Conservation (phyloP, 2,797 vertebrate genomes). For the Crenichthys baileyi region DNA sequence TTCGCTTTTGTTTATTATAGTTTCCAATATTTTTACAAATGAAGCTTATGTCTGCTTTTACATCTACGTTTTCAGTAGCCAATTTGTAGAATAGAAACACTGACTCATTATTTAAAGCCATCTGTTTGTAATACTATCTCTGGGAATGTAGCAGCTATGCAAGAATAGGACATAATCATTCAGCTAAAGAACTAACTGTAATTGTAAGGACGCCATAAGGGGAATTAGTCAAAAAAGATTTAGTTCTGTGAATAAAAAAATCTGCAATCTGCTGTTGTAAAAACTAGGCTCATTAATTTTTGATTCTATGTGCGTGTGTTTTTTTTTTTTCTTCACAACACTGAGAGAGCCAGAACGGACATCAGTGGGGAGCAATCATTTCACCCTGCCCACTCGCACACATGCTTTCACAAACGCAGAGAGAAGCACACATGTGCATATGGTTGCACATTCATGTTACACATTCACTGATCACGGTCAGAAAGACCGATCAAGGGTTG, state of each 20-base stretch:
- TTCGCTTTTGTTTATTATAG: slow-evolving; percentile 2
- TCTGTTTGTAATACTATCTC: slow-evolving; percentile 23
- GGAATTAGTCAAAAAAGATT: slow-evolving; percentile 49
- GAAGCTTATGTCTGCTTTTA: slow-evolving; percentile 28
- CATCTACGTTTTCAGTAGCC: slow-evolving; percentile 16
- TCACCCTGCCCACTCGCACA: slow-evolving; percentile 43
- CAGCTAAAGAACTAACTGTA: slow-evolving; percentile 52
- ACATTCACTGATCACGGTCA: slow-evolving; percentile 21
- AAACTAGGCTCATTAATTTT: slow-evolving; percentile 39
- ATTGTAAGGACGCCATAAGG: slow-evolving; percentile 57
- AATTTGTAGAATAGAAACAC: slow-evolving; percentile 28
- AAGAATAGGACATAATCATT: slow-evolving; percentile 36
- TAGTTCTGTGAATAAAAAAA: slow-evolving; percentile 46
- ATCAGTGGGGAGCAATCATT: slow-evolving; percentile 59
- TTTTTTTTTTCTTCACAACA: slow-evolving; percentile 17
- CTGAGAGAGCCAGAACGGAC: slow-evolving; percentile 63
- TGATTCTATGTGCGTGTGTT: background rate
- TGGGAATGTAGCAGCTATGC: slow-evolving; percentile 40
- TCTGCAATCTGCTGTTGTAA: slow-evolving; percentile 56
- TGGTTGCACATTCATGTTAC: slow-evolving; percentile 25
- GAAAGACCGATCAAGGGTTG: slow-evolving; percentile 36
- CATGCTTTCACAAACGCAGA: slow-evolving; percentile 23
- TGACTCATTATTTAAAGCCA: slow-evolving; percentile 33
- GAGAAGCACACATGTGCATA: slow-evolving; percentile 27
- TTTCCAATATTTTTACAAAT: slow-evolving; percentile 13